Evolutionary conservation across 1,140 invertebrate genomes (phyloP), one percentile per base, ranked within the genome.

Genomic region (Sarcophaga bullata): DNA sequence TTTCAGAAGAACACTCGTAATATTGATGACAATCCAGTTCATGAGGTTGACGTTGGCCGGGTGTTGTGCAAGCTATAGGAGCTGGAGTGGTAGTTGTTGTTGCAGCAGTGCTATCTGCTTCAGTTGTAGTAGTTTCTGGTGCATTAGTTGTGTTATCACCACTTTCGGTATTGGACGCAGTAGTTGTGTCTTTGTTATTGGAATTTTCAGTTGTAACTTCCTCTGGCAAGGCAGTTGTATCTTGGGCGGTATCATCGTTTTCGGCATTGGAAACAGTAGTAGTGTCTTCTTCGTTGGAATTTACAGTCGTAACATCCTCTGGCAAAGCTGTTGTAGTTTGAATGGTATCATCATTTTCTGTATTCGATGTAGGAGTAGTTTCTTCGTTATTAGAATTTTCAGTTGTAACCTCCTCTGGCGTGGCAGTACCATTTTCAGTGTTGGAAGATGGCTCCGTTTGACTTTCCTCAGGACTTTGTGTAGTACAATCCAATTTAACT

Each of bases 1-100:
- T 80, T 11, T 84, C 84, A 9, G 80, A 49, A 19, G 86, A 68
- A 25, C 88, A 89, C 9, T 81, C 87, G 82, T 87, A 84, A 58
- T 86, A 89, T 7, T 81, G 82, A 15, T 78, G 81, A 73, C 88
- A 89, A 46, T 88, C 84, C 82, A 48, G 62, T 78, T 54, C 82
- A 78, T 88, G 49, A 0, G 85, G 50, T n/a, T 85, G 87, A 4
- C 25, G 25, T 1, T 81, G 46, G n/a, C 87, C 87, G 0, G 84
- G 80, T 0, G 81, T 50, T 37, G 78, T 58, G 81, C 87, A 85
- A 10, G 73, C 15, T 17, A n/a, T 8, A 10, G 75, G 75, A 8
- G 75, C 48, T 0, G 48, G 73, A 47, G 37, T 52, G 50, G 8
- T 52, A 10, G 50, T 52, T 13, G 8, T 8, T 19, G 62, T 8